Conservation (phyloP, 1,140 invertebrate genomes). For the Bombus sylvicola region DNA sequence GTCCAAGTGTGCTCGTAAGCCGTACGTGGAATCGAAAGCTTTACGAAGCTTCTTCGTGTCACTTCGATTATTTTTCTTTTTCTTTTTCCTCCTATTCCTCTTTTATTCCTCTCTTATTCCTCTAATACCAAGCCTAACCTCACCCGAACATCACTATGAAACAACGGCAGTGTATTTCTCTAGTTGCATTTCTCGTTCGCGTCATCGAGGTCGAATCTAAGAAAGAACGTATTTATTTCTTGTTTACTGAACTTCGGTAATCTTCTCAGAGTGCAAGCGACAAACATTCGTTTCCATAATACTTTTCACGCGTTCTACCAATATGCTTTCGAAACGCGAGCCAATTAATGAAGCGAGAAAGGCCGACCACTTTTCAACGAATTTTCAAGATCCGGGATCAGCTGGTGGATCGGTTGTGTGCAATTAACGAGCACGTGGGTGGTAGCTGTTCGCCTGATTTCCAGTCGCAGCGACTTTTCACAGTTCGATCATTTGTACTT, state of each 20-base stretch:
- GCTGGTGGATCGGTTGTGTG: conserved; percentile 14
- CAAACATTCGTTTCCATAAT: too few species aligned
- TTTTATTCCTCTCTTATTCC: too few species aligned
- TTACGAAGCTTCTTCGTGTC: conserved; percentile 1
- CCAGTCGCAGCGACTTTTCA: conserved; percentile 1
- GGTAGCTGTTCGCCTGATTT: conserved; percentile 21
- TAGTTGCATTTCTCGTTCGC: too few species aligned
- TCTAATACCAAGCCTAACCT: too few species aligned
- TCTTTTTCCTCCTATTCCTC: too few species aligned
- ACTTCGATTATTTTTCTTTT: neutral
- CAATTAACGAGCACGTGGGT: conserved; percentile 41
- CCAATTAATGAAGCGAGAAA: conserved; percentile 25
- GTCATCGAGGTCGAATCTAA: neutral
- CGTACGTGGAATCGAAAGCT: neutral
- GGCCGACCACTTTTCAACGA: conserved; percentile 31
- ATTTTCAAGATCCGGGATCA: conserved; percentile 59
- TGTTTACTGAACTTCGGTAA: neutral
- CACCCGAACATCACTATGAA: neutral
- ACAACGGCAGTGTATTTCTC: neutral
- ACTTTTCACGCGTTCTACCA: neutral
- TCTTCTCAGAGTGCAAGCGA: neutral
- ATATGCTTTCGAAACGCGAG: neutral
- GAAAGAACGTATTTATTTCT: neutral
- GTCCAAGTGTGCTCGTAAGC: neutral
- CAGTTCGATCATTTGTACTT: neutral